Evolutionary conservation across 2,888 invertebrate genomes (phyloP), one percentile per base, ranked within the genome.

Genomic region (Dioctria linearis): DNA sequence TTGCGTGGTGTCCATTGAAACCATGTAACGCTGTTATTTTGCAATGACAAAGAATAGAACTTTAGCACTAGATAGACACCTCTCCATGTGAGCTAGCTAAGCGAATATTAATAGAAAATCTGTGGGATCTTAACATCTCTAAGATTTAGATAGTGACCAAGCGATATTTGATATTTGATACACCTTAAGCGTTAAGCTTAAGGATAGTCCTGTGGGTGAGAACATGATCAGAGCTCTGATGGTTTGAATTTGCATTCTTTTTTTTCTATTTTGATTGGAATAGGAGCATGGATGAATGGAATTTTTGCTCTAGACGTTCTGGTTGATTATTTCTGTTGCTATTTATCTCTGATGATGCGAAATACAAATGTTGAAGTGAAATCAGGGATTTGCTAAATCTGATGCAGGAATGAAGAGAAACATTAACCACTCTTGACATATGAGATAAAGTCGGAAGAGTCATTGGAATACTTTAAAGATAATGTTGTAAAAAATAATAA

Each of bases 81-180:
- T 67, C 57, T 42, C 39, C 54, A 40, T 65, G 66, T 65, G 66
- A 46, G 54, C 66, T 25, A 25, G 25, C 25, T 40, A 66, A 49
- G 65, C 43, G 78, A 78, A 78, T 78, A 78, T 78, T 66, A 78
- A 78, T 67, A 78, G 78, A 67, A 66, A 66, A 67, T 67, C 78
- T 67, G 78, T 79, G 69, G 79, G 79, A 79, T 69, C 79, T 69
- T 25, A 54, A 78, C 66, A 78, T 78, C 40, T 37, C 43, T 39
- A 57, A 42, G 66, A 67, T 78, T 78, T 66, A 42, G 42, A 51
- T 54, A 66, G 54, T 54, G 49, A 54, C 54, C 25, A 49, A 25
- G 57, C 49, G 78, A 78, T 66, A 78, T 66, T 66, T 67, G 78
- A 78, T 78, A 78, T 78, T 49, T 13, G 59, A 11, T 57, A 59